phyloP scores from a whole-genome alignment of 2,113 vertebrate genomes.

The Coreoperca whiteheadi region DNA sequence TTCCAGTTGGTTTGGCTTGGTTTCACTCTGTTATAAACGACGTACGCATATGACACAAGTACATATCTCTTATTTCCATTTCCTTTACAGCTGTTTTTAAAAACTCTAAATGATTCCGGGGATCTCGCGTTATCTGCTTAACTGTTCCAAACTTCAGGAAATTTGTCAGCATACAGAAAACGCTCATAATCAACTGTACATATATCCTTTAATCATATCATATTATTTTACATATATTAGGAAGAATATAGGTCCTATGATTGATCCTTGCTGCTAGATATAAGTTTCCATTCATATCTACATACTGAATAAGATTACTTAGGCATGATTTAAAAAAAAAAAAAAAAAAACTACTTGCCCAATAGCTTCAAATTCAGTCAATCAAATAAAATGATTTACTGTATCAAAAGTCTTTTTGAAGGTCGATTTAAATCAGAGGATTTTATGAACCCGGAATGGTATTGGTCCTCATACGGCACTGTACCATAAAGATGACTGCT shows the following conservation, averaged over 20 bases:
- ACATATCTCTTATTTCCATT: background rate
- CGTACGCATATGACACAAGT: background rate
- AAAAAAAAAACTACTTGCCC: background rate
- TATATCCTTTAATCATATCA: background rate
- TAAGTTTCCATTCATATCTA: background rate
- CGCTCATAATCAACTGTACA: background rate
- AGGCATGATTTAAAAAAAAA: background rate
- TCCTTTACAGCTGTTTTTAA: background rate
- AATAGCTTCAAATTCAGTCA: background rate
- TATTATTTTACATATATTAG: background rate
- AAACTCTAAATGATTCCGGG: background rate
- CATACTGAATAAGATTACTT: background rate
- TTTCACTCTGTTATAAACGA: background rate
- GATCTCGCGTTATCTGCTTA: background rate
- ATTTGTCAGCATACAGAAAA: conserved; percentile 2
- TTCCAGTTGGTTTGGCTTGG: background rate
- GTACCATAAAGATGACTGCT: background rate
- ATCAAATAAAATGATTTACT: background rate
- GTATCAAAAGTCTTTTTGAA: background rate
- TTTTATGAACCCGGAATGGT: background rate
- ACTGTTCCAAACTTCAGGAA: background rate
- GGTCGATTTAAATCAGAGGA: background rate
- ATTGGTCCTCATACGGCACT: background rate
- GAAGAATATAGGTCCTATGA: background rate
- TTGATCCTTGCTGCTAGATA: background rate